These are phyloP conservation scores for Procambarus clarkii DNA, from an alignment of 1,140 invertebrate genomes.

Conservation along the genomic window DNA sequence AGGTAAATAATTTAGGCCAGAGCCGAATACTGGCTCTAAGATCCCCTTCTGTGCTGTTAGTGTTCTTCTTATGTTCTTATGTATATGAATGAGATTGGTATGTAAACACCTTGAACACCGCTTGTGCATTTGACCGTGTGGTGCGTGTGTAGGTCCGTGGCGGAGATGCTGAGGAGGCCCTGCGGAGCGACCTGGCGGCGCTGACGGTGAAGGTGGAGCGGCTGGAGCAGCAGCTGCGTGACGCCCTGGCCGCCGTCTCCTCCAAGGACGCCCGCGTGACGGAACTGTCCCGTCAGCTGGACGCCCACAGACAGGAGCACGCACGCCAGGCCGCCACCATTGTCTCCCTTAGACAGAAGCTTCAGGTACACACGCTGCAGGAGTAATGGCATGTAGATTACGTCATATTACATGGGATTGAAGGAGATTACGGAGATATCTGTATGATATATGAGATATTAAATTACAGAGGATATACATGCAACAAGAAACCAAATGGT, in stretches of 20 bases:
- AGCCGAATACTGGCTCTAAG: too few relatives aligned
- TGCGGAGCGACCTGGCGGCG: conserved; percentile 65
- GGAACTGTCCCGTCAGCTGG: conserved; percentile 65
- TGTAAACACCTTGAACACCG: too few relatives aligned
- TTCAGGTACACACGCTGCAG: conserved; percentile 78
- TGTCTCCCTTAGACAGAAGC: conserved; percentile 84
- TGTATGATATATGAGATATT: too few relatives aligned
- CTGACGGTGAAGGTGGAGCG: conserved; percentile 60
- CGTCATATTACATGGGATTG: too few relatives aligned
- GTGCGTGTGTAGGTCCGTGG: conserved; percentile 30
- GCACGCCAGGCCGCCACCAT: conserved; percentile 87
- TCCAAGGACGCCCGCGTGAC: conserved; percentile 38
- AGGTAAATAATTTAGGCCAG: too few relatives aligned
- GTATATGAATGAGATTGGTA: background rate
- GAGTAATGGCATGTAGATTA: too few relatives aligned
- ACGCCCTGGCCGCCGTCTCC: conserved; percentile 18
- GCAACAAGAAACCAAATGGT: too few relatives aligned
- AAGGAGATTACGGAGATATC: too few relatives aligned
- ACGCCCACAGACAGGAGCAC: conserved; percentile 82
- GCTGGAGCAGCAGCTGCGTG: conserved; percentile 63
- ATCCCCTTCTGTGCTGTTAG: too few relatives aligned
- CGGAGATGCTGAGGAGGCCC: conserved; percentile 50
- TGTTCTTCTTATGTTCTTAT: too few relatives aligned
- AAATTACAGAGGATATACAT: too few relatives aligned
- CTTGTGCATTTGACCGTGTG: too few relatives aligned